These are phyloP conservation scores for Mirza zaza DNA, from an alignment of 2,113 vertebrate genomes.

Conservation along the genomic window DNA sequence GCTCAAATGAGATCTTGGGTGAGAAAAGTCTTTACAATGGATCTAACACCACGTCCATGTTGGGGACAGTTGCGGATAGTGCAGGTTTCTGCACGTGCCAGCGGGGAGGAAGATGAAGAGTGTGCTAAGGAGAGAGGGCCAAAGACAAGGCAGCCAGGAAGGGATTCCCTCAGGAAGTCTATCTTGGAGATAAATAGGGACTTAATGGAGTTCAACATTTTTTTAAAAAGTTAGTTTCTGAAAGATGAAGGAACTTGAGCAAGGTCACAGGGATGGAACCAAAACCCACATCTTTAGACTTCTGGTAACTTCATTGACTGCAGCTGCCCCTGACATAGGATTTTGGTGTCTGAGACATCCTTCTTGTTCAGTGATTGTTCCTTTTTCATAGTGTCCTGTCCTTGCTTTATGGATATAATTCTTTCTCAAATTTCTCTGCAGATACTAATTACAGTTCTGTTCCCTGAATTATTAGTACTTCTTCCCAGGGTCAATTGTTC, in stretches of 20 bases:
- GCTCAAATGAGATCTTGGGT: neutral
- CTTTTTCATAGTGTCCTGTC: constrained; percentile 1
- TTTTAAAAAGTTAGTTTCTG: neutral
- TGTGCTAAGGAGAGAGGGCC: neutral
- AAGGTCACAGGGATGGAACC: neutral
- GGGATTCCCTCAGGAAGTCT: neutral
- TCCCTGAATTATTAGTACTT: neutral
- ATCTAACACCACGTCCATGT: neutral
- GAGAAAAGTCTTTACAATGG: neutral
- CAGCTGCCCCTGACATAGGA: neutral
- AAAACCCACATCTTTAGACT: neutral
- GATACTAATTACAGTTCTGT: neutral
- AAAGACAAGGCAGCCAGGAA: neutral
- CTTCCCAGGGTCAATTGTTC: neutral
- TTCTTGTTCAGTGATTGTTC: neutral
- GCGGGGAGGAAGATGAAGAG: neutral
- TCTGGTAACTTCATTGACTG: neutral
- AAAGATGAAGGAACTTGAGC: neutral
- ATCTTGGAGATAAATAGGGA: neutral
- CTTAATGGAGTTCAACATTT: neutral
- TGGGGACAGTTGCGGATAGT: neutral
- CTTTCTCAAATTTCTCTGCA: neutral
- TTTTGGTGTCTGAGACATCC: neutral
- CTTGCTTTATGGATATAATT: neutral
- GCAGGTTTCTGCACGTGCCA: neutral